Evolutionary conservation across 2,113 vertebrate genomes (phyloP), one percentile per base, ranked within the genome.

Genomic region (Alectura lathami): DNA sequence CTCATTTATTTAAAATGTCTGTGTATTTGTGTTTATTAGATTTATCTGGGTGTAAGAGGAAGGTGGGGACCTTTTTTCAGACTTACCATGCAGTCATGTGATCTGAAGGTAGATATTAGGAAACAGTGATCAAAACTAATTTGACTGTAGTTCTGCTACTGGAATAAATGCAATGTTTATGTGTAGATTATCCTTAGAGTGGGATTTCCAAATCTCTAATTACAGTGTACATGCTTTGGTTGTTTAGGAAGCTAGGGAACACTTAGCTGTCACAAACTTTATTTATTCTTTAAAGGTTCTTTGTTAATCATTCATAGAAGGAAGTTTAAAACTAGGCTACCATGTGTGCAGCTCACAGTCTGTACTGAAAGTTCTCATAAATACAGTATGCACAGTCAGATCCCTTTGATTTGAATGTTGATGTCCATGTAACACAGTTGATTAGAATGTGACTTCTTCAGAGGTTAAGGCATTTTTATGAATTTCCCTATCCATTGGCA

Each of bases 361-460:
- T 96, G 92, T 93, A 63, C 96, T 94, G 88, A 48, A 96, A 94
- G 76, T 86, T 50, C 86, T 87, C 81, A 66, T 96, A 77, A 96
- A 94, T 93, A 87, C 43, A 29, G 8, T 88, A 88, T 74, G 59
- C 80, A 83, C 74, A 57, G 45, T 40, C 63, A 90, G 83, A 86
- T 95, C 78, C 70, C 75, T 94, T 97, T 68, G 74, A 75, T 87
- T 92, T 91, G 63, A 88, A 74, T 89, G 64, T 70, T 56, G 88
- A 86, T 82, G 67, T 74, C 89, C 56, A n/a, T 81, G 76, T 94
- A 80, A 50, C 87, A 75, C 64, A 17, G 87, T 83, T 92, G 93
- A 94, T 97, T 96, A 96, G 91, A 95, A 96, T 93, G 59, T 92
- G 95, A 94, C 92, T 95, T 96, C 88, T 18, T 96, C 76, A 93